phyloP scores from a whole-genome alignment of 92 coral and sea anemone species.

The Heliopora coerulea region DNA sequence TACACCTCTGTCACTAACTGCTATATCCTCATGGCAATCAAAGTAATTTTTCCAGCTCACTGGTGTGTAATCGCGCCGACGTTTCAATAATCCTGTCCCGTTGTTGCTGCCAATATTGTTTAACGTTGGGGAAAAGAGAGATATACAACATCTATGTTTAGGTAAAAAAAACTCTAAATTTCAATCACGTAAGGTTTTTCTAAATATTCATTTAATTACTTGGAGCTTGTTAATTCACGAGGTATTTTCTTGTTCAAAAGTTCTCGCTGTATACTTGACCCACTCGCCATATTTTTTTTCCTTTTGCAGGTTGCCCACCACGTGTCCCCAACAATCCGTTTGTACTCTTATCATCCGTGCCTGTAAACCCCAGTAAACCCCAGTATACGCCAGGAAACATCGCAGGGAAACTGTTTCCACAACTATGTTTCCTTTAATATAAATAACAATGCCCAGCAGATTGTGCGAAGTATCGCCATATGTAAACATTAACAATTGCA shows the following conservation, averaged over 20 bases:
- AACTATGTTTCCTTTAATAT: too few species aligned
- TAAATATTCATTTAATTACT: conserved; percentile 4
- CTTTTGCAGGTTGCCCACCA: not conserved
- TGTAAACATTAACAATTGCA: too few species aligned
- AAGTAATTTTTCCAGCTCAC: conserved; percentile 85
- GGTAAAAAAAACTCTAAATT: not conserved
- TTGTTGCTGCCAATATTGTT: not conserved
- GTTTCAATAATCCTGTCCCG: conserved; percentile 37
- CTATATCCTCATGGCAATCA: conserved; percentile 66
- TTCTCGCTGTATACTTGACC: conserved; percentile 51
- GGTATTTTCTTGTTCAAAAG: conserved; percentile 60
- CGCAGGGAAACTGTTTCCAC: too few species aligned
- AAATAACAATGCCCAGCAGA: too few species aligned
- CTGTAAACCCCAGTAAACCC: too few species aligned
- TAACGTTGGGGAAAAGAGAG: not conserved
- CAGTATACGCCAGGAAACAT: too few species aligned
- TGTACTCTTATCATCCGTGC: too few species aligned
- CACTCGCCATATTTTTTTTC: not conserved
- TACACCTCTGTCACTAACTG: conserved; percentile 71
- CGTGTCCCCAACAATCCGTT: too few species aligned
- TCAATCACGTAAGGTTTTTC: not conserved
- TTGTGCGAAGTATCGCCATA: too few species aligned
- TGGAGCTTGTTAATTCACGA: not conserved
- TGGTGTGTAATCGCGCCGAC: conserved; percentile 77
- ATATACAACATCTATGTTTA: not conserved